These are phyloP conservation scores for Poeciliopsis presidionis DNA, from an alignment of 2,797 vertebrate genomes.

Conservation along the genomic window DNA sequence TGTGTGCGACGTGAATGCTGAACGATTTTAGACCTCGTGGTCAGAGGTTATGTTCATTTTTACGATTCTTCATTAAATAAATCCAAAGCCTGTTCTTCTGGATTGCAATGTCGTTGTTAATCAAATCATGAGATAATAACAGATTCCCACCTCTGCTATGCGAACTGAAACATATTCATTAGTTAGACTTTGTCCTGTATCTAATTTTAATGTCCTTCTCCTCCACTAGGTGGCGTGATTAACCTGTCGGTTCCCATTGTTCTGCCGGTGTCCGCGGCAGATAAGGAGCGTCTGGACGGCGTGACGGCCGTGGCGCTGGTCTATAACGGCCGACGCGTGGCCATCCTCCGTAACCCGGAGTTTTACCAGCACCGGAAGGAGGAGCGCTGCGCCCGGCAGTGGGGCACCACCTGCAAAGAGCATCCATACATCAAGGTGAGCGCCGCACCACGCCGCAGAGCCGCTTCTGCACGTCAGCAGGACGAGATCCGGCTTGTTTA, in stretches of 20 bases:
- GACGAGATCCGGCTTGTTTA: conserved; percentile 42
- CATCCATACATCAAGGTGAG: conserved; percentile 97
- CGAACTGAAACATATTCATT: neutral
- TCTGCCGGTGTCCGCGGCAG: conserved; percentile 85
- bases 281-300: conserved; percentile 91
- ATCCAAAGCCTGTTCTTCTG: too few relatives aligned
- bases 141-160: too few relatives aligned
- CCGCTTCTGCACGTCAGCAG: conserved; percentile 29
- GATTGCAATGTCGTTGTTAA: too few relatives aligned
- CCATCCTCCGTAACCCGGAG: conserved; percentile 95
- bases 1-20: too few relatives aligned
- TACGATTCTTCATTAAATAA: too few relatives aligned
- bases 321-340: conserved; percentile 88
- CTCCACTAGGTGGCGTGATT: conserved; percentile 89
- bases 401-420: conserved; percentile 96
- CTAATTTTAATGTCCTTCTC: neutral
- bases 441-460: neutral
- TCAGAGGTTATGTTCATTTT: too few relatives aligned
- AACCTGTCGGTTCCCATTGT: conserved; percentile 97
- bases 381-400: conserved; percentile 95
- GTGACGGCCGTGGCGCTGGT: conserved; percentile 89
- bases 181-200: neutral
- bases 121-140: too few relatives aligned
- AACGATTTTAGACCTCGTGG: too few relatives aligned
- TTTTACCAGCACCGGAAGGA: conserved; percentile 97